Evolutionary conservation across 2,888 invertebrate genomes (phyloP).

Genomic region (Orchestes rusci): DNA sequence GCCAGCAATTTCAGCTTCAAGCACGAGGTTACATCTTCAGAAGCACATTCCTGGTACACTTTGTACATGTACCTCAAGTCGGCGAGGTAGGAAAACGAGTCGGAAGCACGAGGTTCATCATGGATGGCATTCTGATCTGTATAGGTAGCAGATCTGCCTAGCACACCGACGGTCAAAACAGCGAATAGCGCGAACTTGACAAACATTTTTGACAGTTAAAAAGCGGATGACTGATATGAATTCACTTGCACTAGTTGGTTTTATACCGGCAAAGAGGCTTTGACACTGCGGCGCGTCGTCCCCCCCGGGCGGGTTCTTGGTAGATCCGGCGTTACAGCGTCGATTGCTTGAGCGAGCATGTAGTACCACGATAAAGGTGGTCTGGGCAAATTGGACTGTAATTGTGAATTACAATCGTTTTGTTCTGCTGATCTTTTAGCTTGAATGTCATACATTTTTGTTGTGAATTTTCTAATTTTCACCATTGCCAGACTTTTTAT

Average conservation of each 20-base stretch:
- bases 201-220: constrained; percentile 44
- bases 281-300: constrained; percentile 18
- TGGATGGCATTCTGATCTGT: constrained; percentile 43
- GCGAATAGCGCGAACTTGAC: constrained; percentile 52
- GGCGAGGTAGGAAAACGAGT: constrained; percentile 47
- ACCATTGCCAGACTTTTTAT: too few relatives aligned
- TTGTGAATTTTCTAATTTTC: too few relatives aligned
- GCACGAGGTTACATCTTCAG: constrained; percentile 62
- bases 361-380: constrained; percentile 8
- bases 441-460: too few relatives aligned
- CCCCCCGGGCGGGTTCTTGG: constrained; percentile 25
- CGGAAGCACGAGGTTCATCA: constrained; percentile 34
- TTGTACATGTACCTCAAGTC: constrained; percentile 69
- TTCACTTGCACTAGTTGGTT: constrained; percentile 42
- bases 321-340: too few relatives aligned
- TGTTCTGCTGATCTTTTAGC: too few relatives aligned
- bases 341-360: constrained; percentile 5
- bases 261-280: constrained; percentile 33
- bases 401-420: too few relatives aligned
- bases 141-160: constrained; percentile 48
- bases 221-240: constrained; percentile 39
- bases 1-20: constrained; percentile 73
- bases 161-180: constrained; percentile 49
- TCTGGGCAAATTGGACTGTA: not conserved
- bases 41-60: constrained; percentile 74